Evolutionary conservation across 2,797 vertebrate genomes (phyloP).

Genomic region (Erithacus rubecula): DNA sequence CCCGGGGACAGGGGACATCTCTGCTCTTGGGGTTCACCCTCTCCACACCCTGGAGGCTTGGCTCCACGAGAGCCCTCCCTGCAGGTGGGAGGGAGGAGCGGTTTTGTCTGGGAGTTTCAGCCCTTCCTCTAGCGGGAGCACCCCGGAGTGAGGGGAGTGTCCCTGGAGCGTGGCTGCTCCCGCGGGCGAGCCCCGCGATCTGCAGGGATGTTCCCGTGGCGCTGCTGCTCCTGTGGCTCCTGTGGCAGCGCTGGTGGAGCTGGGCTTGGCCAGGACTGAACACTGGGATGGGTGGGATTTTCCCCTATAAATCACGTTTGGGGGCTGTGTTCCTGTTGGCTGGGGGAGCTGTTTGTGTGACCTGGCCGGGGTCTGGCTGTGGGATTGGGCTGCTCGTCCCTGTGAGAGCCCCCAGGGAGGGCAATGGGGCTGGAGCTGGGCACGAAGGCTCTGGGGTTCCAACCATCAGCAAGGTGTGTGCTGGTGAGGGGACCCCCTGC

Average conservation of each 20-base stretch:
- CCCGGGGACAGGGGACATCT: not conserved
- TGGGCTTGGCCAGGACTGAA: accelerated
- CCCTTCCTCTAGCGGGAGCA: accelerated
- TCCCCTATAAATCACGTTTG: accelerated
- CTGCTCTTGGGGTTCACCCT: not conserved
- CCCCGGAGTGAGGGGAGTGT: not conserved
- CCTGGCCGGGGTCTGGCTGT: accelerated
- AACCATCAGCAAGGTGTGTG: not conserved
- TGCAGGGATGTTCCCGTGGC: accelerated
- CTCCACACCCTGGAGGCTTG: accelerated
- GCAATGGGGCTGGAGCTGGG: too few relatives aligned
- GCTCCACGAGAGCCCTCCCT: not conserved
- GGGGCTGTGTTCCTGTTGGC: not conserved
- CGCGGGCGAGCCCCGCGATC: accelerated
- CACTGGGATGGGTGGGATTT: accelerated
- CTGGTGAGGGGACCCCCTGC: slow-evolving; percentile 8
- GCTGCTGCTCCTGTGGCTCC: accelerated
- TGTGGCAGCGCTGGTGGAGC: accelerated
- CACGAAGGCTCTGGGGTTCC: not conserved
- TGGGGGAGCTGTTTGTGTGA: accelerated
- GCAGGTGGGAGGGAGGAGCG: not conserved
- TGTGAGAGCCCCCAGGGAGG: not conserved
- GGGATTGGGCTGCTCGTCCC: not conserved
- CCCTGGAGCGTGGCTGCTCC: accelerated
- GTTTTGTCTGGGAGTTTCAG: accelerated